Base-by-base conservation (phyloP, 2,113 vertebrate genomes). In the Myrmophylax atrothorax region DNA sequence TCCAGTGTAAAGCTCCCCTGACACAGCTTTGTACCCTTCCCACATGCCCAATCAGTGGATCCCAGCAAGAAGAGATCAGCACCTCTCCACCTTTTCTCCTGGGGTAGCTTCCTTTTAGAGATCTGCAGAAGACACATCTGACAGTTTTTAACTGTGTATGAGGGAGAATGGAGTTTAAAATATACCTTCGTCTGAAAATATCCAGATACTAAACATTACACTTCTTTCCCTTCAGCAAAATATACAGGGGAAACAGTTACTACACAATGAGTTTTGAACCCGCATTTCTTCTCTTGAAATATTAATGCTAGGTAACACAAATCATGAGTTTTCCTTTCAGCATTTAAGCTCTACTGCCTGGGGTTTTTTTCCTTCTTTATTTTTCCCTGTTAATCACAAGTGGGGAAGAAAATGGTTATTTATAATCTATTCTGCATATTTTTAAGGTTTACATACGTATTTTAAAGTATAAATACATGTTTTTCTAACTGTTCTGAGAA, bases 21-120 rank as follows among this genome's bases (percentile, higher is more conserved):
- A 10, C 0, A 1, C 7, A 44, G 16, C 4, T 2, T 53, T 52
- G 13, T 59, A 37, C 29, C 15, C 15, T 81, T 81, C 22, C 33
- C 8, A 9, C 0, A 0, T 1, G 1, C 70, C 20, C 50, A 47
- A 0, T 75, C 2, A 3, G 14, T 67, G n/a, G 8, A 33, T 67
- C 6, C 10, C 16, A 58, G 6, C 1, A 11, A 72, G 24, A 59
- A 47, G 23, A 47, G n/a, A 19, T 50, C 14, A 59, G 4, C 17
- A 25, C 4, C n/a, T 50, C 17, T 63, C 12, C 5, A 6, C 12
- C 53, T 75, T 11, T 10, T 42, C 12, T 75, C 6, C 14, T 53
- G 10, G 7, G 8, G 5, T 18, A 80, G 13, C 14, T 14, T 50
- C 6, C 14, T 59, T 91, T 42, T 53, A 73, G 53, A 67, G 29